phyloP scores from a whole-genome alignment of 2,797 vertebrate genomes.

The Centroberyx gerrardi region DNA sequence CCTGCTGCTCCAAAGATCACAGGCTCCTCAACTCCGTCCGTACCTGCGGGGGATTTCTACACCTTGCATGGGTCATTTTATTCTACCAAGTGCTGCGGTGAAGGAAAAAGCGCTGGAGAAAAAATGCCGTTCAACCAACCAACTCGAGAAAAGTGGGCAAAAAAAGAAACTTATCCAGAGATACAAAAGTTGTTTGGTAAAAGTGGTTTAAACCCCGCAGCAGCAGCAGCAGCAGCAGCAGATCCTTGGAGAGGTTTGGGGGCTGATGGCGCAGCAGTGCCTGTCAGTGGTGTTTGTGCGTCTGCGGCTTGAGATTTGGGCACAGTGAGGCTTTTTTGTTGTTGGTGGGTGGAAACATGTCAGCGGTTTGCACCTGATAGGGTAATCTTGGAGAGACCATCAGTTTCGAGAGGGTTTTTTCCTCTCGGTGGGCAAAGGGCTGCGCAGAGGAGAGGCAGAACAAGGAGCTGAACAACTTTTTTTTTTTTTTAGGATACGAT shows the following conservation, averaged over 20 bases:
- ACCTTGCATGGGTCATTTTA: conserved; percentile 83
- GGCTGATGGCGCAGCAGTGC: conserved; percentile 78
- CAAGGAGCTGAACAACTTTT: conserved; percentile 6
- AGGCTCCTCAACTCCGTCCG: conserved; percentile 76
- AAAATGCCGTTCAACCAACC: conserved; percentile 35
- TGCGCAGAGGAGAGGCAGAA: conserved; percentile 40
- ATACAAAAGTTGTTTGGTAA: background rate
- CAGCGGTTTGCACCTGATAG: conserved; percentile 91
- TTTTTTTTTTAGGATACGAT: background rate
- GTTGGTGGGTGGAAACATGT: conserved; percentile 91
- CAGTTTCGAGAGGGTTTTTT: conserved; percentile 68
- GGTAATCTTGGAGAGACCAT: conserved; percentile 85
- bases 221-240: conserved; percentile 47
- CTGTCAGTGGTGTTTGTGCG: conserved; percentile 84
- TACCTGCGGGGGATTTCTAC: conserved; percentile 82
- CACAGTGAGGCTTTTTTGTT: conserved; percentile 87
- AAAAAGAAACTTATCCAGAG: conserved; percentile 66
- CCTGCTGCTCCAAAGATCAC: conserved; percentile 69
- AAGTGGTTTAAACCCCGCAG: conserved; percentile 37
- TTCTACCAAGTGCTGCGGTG: conserved; percentile 62
- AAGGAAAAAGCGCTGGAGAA: conserved; percentile 26
- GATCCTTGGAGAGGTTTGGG: conserved; percentile 68
- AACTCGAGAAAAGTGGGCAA: conserved; percentile 45
- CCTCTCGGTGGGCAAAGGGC: conserved; percentile 62
- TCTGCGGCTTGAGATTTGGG: conserved; percentile 84